Evolutionary conservation across 37 sponge, comb jelly and placozoan species (phyloP).

Genomic region (Mnemiopsis leidyi): DNA sequence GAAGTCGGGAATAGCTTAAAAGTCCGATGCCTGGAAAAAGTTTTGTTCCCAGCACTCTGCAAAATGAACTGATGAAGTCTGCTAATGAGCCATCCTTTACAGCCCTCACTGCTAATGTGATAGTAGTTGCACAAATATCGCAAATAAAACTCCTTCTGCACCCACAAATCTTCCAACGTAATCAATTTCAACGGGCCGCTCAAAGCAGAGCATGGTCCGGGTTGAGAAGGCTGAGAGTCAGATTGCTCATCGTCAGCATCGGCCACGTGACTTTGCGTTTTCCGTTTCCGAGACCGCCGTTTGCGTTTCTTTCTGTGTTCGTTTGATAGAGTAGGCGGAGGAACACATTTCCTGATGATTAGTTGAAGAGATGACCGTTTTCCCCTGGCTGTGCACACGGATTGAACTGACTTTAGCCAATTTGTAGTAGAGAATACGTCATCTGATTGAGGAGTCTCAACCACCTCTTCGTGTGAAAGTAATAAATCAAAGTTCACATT

Average conservation of each 20-base stretch:
- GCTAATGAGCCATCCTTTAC: background rate
- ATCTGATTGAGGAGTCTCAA: background rate
- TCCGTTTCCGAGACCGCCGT: background rate
- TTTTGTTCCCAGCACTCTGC: background rate
- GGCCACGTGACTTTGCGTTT: background rate
- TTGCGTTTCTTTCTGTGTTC: background rate
- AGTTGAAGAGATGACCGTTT: background rate
- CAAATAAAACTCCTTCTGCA: constrained; percentile 34
- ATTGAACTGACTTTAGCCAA: background rate
- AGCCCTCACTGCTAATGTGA: background rate
- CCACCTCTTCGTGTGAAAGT: background rate
- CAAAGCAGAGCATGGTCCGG: background rate
- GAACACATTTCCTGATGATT: background rate
- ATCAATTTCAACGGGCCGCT: background rate
- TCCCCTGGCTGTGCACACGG: background rate
- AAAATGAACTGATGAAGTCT: constrained; percentile 29
- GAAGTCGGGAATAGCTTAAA: background rate
- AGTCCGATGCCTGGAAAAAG: background rate
- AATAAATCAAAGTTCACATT: background rate
- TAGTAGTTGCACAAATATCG: background rate
- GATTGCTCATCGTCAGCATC: constrained; percentile 15
- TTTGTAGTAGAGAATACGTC: background rate
- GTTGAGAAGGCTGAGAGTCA: background rate
- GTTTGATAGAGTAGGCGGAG: background rate
- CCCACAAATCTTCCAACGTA: constrained; percentile 15